Evolutionary conservation across 2,888 invertebrate genomes (phyloP).

Genomic region (Chloromyia formosa): DNA sequence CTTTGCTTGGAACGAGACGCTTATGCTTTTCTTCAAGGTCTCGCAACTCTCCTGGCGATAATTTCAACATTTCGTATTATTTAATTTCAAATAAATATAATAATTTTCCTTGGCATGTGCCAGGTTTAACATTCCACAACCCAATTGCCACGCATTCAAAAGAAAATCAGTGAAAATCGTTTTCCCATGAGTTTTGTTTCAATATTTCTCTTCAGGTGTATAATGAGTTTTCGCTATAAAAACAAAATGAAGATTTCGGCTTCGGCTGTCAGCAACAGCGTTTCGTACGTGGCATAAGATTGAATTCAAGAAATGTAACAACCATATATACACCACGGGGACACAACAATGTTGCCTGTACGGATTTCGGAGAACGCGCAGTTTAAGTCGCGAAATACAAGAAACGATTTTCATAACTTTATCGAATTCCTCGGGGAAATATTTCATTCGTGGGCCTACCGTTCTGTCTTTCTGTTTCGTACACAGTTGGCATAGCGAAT

Average conservation of each 20-base stretch:
- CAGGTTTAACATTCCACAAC: no score
- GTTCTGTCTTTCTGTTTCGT: neutral
- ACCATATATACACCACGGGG: slow-evolving; percentile 6
- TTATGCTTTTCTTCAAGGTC: no score
- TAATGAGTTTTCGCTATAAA: slow-evolving; percentile 28
- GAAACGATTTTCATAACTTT: slow-evolving; percentile 36
- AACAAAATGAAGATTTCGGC: slow-evolving; percentile 23
- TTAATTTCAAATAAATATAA: no score
- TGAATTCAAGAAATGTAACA: neutral
- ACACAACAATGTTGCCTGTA: neutral
- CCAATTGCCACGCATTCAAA: neutral
- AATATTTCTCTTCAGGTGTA: slow-evolving; percentile 17
- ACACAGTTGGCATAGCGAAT: no score
- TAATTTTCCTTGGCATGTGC: no score
- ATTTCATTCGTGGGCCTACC: slow-evolving; percentile 26
- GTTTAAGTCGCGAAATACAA: neutral
- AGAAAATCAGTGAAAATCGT: slow-evolving; percentile 8
- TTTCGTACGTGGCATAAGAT: neutral
- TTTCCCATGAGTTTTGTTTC: slow-evolving; percentile 21
- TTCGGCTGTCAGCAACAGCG: neutral
- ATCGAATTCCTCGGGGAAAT: slow-evolving; percentile 42
- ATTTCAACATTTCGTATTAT: no score
- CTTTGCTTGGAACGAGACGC: no score
- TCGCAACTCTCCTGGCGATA: no score
- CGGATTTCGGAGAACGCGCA: neutral